Evolutionary conservation across 2,888 invertebrate genomes (phyloP), one percentile per base, ranked within the genome.

Genomic region (Drosophila merina): DNA sequence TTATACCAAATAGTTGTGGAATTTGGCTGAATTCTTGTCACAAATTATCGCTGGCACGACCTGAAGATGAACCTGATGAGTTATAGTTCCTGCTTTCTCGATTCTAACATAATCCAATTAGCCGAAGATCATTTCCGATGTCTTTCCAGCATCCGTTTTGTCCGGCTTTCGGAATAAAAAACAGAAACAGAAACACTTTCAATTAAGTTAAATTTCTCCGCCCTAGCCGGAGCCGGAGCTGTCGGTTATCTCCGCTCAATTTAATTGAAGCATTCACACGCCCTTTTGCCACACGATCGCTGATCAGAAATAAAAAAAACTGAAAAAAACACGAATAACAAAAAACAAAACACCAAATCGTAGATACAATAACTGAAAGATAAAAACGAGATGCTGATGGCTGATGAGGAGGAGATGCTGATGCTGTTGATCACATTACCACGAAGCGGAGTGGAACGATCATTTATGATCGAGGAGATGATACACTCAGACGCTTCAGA

Each of bases 221-320:
- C 52, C 10, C 49, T 14, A 8, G 44, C 10, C 42, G 12, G 14
- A 2, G 4, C 14, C 45, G 9, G 45, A 9, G 14, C 76, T 25
- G 33, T 6, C 14, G 44, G 48, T 40, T 76, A 75, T 70, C 81
- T 75, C 82, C 67, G 66, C 57, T 63, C 77, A 85, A 80, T 85
- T 85, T 71, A 83, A 62, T 71, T 71, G 72, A 71, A 49, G 60
- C 69, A 81, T 84, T 84, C 84, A 84, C 84, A 84, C 84, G 88
- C 86, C 88, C 84, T 88, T 88, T 86, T 86, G 88, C 86, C 84
- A 79, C 75, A 66, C 79, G 87, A 83, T 87, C 73, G 67, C 54
- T 68, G 67, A 67, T 68, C 64, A 4, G 28, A 75, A 59, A 50
- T 58, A 63, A 59, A 66, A 72, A 51, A 47, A 62, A 45, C 50